These are phyloP conservation scores for Microcebus lehilahytsara DNA, from an alignment of 2,113 vertebrate genomes.

Conservation along the genomic window DNA sequence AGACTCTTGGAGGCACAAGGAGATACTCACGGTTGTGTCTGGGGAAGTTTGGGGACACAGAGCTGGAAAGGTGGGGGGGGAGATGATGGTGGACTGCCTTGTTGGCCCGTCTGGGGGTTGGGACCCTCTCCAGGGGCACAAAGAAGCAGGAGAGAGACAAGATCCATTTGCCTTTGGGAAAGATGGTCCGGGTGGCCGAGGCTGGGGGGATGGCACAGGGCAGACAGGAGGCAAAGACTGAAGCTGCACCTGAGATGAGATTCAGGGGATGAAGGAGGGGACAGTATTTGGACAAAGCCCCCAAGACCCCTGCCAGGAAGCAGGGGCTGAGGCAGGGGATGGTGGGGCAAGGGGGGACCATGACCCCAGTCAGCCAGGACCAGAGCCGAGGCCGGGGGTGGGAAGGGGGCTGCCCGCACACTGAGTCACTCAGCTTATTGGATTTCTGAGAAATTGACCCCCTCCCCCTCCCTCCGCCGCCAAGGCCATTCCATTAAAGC, in stretches of 20 bases:
- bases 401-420: not conserved
- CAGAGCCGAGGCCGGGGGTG: not conserved
- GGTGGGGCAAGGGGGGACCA: not conserved
- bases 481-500: not conserved
- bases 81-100: not conserved
- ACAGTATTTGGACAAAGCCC: not conserved
- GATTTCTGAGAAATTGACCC: constrained; percentile 61
- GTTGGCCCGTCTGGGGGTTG: not conserved
- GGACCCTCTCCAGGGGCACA: not conserved
- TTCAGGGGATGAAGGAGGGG: accelerated
- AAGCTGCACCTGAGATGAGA: too few relatives aligned
- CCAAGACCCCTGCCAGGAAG: not conserved
- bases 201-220: too few relatives aligned
- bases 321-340: not conserved
- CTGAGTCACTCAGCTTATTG: constrained; percentile 30
- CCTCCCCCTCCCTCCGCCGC: not conserved
- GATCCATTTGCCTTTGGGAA: not conserved
- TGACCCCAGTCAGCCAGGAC: not conserved
- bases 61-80: not conserved
- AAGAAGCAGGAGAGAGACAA: not conserved
- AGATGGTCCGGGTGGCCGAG: accelerated
- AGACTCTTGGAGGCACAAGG: not conserved
- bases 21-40: not conserved
- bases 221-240: not conserved
- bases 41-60: not conserved